Evolutionary conservation across 2,797 vertebrate genomes (phyloP), one percentile per base, ranked within the genome.

Genomic region (Sternarchorhynchus goeldii): DNA sequence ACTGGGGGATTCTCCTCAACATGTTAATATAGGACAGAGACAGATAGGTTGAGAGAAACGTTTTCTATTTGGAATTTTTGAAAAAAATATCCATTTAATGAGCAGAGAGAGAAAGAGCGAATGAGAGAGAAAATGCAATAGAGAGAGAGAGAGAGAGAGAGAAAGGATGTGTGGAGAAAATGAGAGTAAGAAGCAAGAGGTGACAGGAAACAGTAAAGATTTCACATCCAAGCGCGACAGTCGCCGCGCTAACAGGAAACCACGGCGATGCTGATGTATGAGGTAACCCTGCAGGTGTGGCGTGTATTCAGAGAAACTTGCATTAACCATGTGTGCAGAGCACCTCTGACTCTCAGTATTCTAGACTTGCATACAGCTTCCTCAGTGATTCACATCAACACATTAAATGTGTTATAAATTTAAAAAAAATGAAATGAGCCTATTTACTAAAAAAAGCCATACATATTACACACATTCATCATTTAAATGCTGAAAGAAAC

Each of bases 401-500:
- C 1, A 12, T 12, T 12, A 41, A 6, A 6, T 41, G 10, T 41
- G 39, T 41, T 10, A 50, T 50, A 50, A 50, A 50, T 2, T 25
- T 25, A 14, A 50, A 50, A 6, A 7, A 41, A 6, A 41, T 41
- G 39, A 50, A 14, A 50, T 12, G 14, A 50, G 10, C 8, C 45
- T 50, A 50, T 50, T 50, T 50, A 50, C 45, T 50, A 50, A 50
- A 50, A 50, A 3, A 50, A 50, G 45, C 45, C 45, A 12, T 45
- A 66, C n/a, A 53, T 57, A 80, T 81, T 77, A 77, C 76, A 72
- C 56, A 83, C 86, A 89, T 86, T 66, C 12, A 14, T 80, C 59
- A 89, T 86, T 86, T 86, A 88, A 88, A 83, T 68, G 65, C 36
- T 50, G 65, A 45, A 50, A 67, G n/a, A 16, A 21, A 6, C 34